Evolutionary conservation across 2,797 vertebrate species (phyloP), one percentile per base, ranked within the genome.

Genomic region (Tragopan temminckii): DNA sequence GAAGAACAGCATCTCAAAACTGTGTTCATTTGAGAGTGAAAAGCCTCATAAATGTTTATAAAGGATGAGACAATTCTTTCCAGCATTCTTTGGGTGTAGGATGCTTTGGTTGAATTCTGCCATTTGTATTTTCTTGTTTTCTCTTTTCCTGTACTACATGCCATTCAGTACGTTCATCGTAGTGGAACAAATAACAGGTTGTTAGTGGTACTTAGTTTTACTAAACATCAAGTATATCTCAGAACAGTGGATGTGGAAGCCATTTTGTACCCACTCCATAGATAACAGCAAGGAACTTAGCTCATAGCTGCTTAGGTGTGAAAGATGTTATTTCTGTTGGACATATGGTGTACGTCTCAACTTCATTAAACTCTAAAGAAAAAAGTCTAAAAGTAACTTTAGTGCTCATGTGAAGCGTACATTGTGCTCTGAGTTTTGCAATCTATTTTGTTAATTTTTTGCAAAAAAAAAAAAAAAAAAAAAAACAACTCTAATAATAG

Each of bases 1-100:
- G 74, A 74, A 46, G 36, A 76, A 76, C 81, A 89, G 89, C 87
- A 59, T 67, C 93, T 91, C 85, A 68, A 91, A 85, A 36, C 74
- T 78, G 46, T 66, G 66, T 48, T 74, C 2, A 3, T 81, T 59
- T 70, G 71, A 48, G 82, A 66, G 71, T 29, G 66, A 80, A 71
- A 86, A 94, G 61, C 88, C 76, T 95, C 59, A 20, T 53, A n/a
- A 67, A 12, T 25, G 2, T 40, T 61, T 45, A 17, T 69, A 50
- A 76, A 59, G 40, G 71, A 92, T 42, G 72, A 83, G 87, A 61
- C 36, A 25, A 40, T 80, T 74, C 25, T 79, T 71, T 78, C 52
- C 82, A 64, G 43, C 63, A 46, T 81, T 80, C 40, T 77, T 70
- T 45, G 85, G 62, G 52, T 69, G 13, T 29, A 92, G 89, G 70